Evolutionary conservation across 2,113 vertebrate species (phyloP).

Genomic region (Brachyhypopomus occidentalis): DNA sequence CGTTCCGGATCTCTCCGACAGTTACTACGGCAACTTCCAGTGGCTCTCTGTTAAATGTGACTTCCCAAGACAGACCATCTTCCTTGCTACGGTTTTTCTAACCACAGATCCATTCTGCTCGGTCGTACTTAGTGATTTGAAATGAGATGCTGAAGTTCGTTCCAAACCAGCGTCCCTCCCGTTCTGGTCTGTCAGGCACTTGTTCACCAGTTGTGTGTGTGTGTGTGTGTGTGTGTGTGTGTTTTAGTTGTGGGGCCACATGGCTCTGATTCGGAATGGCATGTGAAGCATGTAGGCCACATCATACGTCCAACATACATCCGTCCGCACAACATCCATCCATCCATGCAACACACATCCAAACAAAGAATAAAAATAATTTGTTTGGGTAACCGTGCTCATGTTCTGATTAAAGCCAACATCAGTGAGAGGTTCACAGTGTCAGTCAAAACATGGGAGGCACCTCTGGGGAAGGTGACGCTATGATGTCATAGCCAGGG

Average conservation of each 20-base stretch:
- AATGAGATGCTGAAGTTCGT: background rate
- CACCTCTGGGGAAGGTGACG: slow-evolving; percentile 8
- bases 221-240: too few relatives aligned
- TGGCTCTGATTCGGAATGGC: too few relatives aligned
- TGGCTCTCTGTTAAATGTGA: background rate
- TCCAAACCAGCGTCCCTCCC: background rate
- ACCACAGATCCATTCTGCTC: slow-evolving; percentile 14
- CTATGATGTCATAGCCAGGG: slow-evolving; percentile 45
- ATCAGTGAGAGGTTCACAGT: slow-evolving; percentile 47
- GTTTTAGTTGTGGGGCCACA: too few relatives aligned
- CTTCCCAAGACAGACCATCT: slow-evolving; percentile 23
- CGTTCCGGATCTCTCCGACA: too few relatives aligned
- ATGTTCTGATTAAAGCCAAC: slow-evolving; percentile 15
- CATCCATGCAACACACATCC: too few relatives aligned
- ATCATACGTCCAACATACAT: background rate
- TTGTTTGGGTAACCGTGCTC: slow-evolving; percentile 20
- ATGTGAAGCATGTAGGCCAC: background rate
- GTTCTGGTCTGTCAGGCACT: too few relatives aligned
- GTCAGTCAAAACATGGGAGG: slow-evolving; percentile 28
- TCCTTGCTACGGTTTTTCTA: slow-evolving; percentile 34
- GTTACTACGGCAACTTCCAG: background rate
- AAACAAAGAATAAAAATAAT: slow-evolving; percentile 9
- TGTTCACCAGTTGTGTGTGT: too few relatives aligned
- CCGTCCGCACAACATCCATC: too few relatives aligned
- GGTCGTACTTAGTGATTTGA: background rate